Evolutionary conservation across 2,113 vertebrate genomes (phyloP).

Genomic region (Halcyon malimbica): DNA sequence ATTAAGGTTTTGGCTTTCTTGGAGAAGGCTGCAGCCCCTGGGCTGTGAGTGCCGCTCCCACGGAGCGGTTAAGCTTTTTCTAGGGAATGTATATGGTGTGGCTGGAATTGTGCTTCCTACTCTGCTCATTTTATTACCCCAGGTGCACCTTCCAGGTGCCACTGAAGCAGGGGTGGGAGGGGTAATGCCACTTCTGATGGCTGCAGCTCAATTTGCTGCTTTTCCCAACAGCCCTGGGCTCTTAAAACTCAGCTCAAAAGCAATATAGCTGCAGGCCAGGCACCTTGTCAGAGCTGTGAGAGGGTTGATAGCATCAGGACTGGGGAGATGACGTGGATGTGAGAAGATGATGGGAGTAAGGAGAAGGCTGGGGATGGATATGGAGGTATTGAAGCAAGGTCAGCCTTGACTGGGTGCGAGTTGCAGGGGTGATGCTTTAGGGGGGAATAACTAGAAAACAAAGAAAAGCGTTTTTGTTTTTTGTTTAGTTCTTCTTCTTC

Average conservation of each 20-base stretch:
- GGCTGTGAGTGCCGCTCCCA: background rate
- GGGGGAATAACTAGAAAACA: background rate
- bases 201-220: background rate
- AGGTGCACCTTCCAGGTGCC: slow-evolving; percentile 3
- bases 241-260: background rate
- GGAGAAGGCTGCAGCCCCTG: background rate
- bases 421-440: background rate
- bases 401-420: background rate
- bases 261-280: slow-evolving; percentile 1
- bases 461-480: too few species aligned
- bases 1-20: background rate
- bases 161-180: background rate
- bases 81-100: background rate
- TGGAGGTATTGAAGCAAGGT: background rate
- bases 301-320: background rate
- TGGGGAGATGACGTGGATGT: background rate
- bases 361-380: background rate
- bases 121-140: background rate
- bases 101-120: background rate
- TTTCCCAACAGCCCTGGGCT: background rate
- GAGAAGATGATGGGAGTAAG: background rate
- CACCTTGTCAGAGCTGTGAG: background rate
- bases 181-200: background rate
- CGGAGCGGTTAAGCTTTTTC: background rate
- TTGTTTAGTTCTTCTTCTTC: background rate